These are phyloP conservation scores for Melinopterus prodromus DNA, from an alignment of 2,888 invertebrate genomes.

Conservation along the genomic window DNA sequence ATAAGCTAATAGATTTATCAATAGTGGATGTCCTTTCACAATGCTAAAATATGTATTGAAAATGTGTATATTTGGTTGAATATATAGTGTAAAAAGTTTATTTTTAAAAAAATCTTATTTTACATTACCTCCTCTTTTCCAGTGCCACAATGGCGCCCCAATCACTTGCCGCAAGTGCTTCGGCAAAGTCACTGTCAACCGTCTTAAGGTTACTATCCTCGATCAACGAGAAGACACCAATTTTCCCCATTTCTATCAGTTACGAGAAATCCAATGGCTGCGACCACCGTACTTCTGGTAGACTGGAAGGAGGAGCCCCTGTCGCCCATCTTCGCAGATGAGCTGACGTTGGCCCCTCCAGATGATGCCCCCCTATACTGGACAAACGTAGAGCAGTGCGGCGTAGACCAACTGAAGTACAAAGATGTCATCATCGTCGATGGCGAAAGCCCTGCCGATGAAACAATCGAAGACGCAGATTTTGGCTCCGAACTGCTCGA, in stretches of 20 bases:
- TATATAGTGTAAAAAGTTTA: background rate
- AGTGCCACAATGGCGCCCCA: slow-evolving; percentile 87
- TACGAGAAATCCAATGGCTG: slow-evolving; percentile 31
- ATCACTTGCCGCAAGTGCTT: slow-evolving; percentile 70
- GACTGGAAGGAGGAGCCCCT: slow-evolving; percentile 65
- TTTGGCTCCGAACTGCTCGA: slow-evolving; percentile 72
- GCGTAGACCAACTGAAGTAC: slow-evolving; percentile 42
- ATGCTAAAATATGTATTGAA: background rate
- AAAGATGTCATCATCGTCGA: background rate
- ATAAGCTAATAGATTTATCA: too few species aligned
- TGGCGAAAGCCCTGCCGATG: slow-evolving; percentile 43
- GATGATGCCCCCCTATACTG: slow-evolving; percentile 54
- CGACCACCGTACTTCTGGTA: slow-evolving; percentile 51
- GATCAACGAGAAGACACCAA: slow-evolving; percentile 41
- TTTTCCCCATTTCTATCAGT: slow-evolving; percentile 39
- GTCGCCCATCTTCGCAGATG: slow-evolving; percentile 62
- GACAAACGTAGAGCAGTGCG: slow-evolving; percentile 52
- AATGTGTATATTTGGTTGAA: background rate
- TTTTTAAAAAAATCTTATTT: slow-evolving; percentile 6
- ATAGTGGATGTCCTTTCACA: too few species aligned
- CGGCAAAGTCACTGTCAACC: slow-evolving; percentile 60
- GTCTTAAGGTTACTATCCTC: slow-evolving; percentile 54
- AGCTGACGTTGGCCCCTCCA: slow-evolving; percentile 50
- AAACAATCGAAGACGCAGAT: slow-evolving; percentile 60
- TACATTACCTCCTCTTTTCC: slow-evolving; percentile 57